Evolutionary conservation across 2,797 vertebrate species (phyloP), one percentile per base, ranked within the genome.

Genomic region (Crocodylus rhombifer): DNA sequence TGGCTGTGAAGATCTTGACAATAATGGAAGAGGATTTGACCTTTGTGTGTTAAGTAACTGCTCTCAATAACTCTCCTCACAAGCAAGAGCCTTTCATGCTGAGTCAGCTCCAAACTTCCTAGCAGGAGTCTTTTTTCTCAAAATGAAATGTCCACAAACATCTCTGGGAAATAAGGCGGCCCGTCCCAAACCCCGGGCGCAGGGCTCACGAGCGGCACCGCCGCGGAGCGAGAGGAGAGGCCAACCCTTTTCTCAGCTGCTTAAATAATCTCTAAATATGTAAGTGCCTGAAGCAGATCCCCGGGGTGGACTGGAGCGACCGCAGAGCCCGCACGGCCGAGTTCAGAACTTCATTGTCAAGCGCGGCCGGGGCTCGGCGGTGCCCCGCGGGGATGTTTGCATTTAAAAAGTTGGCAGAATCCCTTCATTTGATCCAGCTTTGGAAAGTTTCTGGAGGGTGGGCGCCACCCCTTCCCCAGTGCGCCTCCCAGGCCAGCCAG

Each of bases 21-120:
- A 82, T 58, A 16, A 76, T 30, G 79, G 63, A 58, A 77, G 28
- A 65, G 79, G 84, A 78, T 73, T 30, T 75, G 77, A 86, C 78
- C 89, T 91, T 86, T 86, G 82, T 73, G 89, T 23, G 51, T 18
- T 16, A 21, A n/a, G 80, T 63, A 28, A 74, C 74, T 62, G 42
- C n/a, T 33, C 65, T 58, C 80, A 23, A 64, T 89, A 74, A 89
- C 61, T 84, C 89, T 75, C 90, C 5, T 25, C 36, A 14, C 61
- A 56, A 0, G 63, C 89, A 6, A 74, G 0, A 65, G 83, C 63
- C 84, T 86, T 77, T 36, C 30, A 57, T 87, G 96, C 95, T 94
- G 96, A 92, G 80, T 95, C 95, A 96, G 94, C 95, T 90, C 42
- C 36, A 65, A 95, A 95, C 87, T 92, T 87, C 93, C 84, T 69